Conservation (phyloP, 2,113 vertebrate genomes). For the Archocentrus centrarchus region DNA sequence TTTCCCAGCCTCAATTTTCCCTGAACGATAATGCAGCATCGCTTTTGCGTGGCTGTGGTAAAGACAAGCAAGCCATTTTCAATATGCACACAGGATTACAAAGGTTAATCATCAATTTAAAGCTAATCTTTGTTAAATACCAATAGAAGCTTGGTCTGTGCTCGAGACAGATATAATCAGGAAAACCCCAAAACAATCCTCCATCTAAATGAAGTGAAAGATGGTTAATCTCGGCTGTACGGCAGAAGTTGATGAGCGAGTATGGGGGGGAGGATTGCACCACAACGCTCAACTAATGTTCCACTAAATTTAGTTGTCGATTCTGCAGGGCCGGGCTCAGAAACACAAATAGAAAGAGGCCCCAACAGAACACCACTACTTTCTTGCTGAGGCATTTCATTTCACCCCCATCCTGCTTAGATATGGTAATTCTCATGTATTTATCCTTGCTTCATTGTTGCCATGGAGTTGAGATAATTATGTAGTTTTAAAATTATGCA, state of each 20-base stretch:
- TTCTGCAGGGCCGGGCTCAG: slow-evolving; percentile 4
- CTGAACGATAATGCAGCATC: slow-evolving; percentile 65
- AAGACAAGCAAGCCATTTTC: slow-evolving; percentile 72
- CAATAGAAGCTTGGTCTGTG: slow-evolving; percentile 64
- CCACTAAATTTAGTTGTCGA: slow-evolving; percentile 32
- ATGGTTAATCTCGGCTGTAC: slow-evolving; percentile 62
- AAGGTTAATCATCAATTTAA: slow-evolving; percentile 84
- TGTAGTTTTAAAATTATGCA: slow-evolving; percentile 65
- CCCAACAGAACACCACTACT: not conserved
- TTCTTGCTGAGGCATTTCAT: not conserved
- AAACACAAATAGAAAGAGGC: not conserved
- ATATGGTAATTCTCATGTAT: not conserved
- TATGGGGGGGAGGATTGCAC: not conserved
- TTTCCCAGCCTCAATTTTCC: slow-evolving; percentile 69
- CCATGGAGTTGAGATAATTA: slow-evolving; percentile 63
- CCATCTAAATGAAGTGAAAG: slow-evolving; percentile 60
- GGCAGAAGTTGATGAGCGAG: slow-evolving; percentile 35
- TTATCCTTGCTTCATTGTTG: slow-evolving; percentile 30
- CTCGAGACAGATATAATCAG: slow-evolving; percentile 73
- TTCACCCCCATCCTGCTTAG: not conserved
- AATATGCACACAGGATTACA: slow-evolving; percentile 73
- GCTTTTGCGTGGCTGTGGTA: slow-evolving; percentile 59
- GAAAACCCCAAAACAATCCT: slow-evolving; percentile 65
- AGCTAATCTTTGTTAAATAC: slow-evolving; percentile 83
- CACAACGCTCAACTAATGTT: slow-evolving; percentile 17